Percentiles rank a stretch among this genome's conserved stretches.
These are phyloP conservation scores for Drosophila borealis DNA, from an alignment of 2,888 invertebrate genomes.

Conservation along the genomic window DNA sequence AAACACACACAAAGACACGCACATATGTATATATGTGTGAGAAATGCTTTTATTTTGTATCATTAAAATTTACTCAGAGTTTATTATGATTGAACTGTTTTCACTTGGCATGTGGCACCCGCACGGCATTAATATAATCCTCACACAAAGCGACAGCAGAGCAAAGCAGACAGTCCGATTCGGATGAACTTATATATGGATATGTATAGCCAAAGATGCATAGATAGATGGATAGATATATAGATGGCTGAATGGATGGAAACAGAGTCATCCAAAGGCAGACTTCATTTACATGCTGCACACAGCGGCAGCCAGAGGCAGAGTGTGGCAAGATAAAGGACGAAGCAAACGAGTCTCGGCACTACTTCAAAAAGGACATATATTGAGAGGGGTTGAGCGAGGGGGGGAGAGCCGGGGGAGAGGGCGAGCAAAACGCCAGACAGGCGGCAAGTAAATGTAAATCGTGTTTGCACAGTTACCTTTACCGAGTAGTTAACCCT, in stretches of 20 bases:
- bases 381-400: neutral
- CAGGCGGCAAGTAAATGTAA: conserved; percentile 32
- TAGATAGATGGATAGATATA: conserved; percentile 6
- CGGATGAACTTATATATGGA: conserved; percentile 24
- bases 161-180: conserved; percentile 36
- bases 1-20: conserved; percentile 2
- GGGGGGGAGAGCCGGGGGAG: neutral
- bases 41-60: conserved; percentile 33
- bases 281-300: conserved; percentile 53
- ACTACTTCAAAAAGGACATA: conserved; percentile 7
- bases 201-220: conserved; percentile 28
- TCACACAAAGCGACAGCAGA: conserved; percentile 24
- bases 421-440: conserved; percentile 4
- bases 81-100: conserved; percentile 79
- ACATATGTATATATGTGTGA: neutral
- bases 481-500: conserved; percentile 1
- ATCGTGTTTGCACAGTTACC: conserved; percentile 11
- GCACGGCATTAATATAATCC: conserved; percentile 66
- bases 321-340: conserved; percentile 15
- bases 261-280: conserved; percentile 25
- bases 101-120: conserved; percentile 70
- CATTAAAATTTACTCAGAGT: conserved; percentile 67
- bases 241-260: conserved; percentile 12
- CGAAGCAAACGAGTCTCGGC: neutral
- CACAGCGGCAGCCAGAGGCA: conserved; percentile 10